Percentiles rank a stretch among this genome's conserved stretches.
Evolutionary conservation across 2,113 vertebrate species (phyloP).

Genomic region (Terrapene triunguis): DNA sequence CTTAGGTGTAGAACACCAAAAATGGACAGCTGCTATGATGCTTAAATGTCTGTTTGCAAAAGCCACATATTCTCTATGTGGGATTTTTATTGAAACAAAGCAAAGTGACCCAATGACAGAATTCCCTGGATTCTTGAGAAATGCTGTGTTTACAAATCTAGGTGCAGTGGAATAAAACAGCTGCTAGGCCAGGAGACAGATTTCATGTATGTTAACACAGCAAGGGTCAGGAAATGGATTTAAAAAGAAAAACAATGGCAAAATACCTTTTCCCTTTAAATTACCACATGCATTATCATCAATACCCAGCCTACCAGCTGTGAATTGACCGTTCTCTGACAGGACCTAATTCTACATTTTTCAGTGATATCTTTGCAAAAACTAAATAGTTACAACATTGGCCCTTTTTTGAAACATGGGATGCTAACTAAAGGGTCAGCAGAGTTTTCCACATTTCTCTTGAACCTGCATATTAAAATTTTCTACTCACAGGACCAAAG

Average conservation of each 20-base stretch:
- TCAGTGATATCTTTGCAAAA: not conserved
- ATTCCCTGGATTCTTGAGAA: not conserved
- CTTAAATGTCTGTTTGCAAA: not conserved
- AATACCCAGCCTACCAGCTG: not conserved
- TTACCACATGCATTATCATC: not conserved
- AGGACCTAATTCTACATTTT: not conserved
- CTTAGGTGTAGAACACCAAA: not conserved
- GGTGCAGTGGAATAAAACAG: accelerated
- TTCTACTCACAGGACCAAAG: constrained; percentile 91
- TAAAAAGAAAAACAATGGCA: not conserved
- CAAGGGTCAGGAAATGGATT: not conserved
- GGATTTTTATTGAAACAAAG: not conserved
- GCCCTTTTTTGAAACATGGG: not conserved
- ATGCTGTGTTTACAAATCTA: not conserved
- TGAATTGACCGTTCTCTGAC: not conserved
- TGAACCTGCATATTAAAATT: not conserved
- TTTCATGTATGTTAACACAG: not conserved
- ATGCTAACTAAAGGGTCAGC: not conserved
- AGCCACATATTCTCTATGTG: not conserved
- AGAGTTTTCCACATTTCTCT: not conserved
- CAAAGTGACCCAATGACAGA: not conserved
- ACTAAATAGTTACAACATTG: not conserved
- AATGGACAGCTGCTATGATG: not conserved
- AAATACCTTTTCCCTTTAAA: not conserved
- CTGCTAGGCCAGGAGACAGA: not conserved